Evolutionary conservation across 1,140 invertebrate genomes (phyloP).

Genomic region (Penaeus indicus): DNA sequence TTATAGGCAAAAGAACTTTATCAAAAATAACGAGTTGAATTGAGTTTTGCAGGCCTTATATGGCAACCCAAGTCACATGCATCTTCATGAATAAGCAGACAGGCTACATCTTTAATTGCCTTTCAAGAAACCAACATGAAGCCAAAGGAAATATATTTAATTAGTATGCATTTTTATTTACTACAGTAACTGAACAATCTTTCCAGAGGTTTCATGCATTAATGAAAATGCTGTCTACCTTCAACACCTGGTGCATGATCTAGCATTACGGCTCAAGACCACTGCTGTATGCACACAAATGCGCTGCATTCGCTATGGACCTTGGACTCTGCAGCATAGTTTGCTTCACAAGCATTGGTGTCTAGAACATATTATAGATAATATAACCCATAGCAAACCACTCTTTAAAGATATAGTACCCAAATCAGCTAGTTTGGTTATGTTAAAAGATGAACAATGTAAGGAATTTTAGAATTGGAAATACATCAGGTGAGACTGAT

Average conservation of each 20-base stretch:
- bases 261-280: slow-evolving; percentile 83
- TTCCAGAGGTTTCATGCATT: slow-evolving; percentile 86
- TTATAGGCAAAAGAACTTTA: no score
- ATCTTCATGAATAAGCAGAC: no score
- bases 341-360: slow-evolving; percentile 88
- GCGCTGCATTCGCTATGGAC: slow-evolving; percentile 84
- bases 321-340: slow-evolving; percentile 83
- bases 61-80: no score
- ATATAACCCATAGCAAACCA: slow-evolving; percentile 76
- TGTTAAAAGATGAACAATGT: neutral
- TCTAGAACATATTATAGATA: slow-evolving; percentile 80
- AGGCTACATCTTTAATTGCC: no score
- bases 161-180: neutral
- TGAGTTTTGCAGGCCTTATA: no score
- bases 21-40: no score
- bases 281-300: slow-evolving; percentile 85
- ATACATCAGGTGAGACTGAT: no score
- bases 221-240: slow-evolving; percentile 86
- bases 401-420: slow-evolving; percentile 43
- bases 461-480: no score
- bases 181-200: slow-evolving; percentile 60
- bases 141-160: neutral
- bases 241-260: slow-evolving; percentile 80
- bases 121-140: no score
- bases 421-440: slow-evolving; percentile 20